Conservation (phyloP, 2,113 vertebrate genomes). For the Varanus salvator region DNA sequence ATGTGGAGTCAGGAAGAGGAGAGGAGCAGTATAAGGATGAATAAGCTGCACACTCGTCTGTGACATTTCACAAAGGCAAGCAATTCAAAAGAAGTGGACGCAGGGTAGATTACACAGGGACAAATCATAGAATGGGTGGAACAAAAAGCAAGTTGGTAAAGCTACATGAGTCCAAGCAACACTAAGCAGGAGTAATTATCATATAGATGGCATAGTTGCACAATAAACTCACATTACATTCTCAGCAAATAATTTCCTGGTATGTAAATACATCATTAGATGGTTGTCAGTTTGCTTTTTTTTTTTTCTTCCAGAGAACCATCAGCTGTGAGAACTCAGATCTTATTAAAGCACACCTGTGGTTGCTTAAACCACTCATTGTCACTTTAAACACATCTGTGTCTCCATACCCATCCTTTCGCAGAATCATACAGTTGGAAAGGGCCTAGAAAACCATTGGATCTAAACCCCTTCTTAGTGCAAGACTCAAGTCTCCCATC, state of each 20-base stretch:
- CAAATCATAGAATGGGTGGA: not conserved
- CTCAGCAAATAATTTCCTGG: not conserved
- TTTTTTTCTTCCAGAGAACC: not conserved
- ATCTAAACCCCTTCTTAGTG: too few species aligned
- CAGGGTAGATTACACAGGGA: not conserved
- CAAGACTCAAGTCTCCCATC: too few species aligned
- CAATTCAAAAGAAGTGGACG: not conserved
- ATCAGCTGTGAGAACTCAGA: not conserved
- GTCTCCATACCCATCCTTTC: too few species aligned
- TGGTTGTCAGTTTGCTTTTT: not conserved
- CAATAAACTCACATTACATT: not conserved
- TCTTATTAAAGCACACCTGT: not conserved
- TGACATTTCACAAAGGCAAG: not conserved
- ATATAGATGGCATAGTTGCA: not conserved
- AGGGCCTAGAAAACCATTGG: too few species aligned
- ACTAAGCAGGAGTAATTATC: not conserved
- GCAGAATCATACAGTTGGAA: too few species aligned
- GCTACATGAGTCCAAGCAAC: not conserved
- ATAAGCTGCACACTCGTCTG: not conserved
- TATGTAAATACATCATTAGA: not conserved
- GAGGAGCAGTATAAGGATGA: not conserved
- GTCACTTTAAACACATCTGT: conserved; percentile 7
- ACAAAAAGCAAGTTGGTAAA: not conserved
- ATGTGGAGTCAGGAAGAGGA: not conserved
- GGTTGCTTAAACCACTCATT: not conserved